Evolutionary conservation across 64 coral and sea anemone species (phyloP).

Genomic region (Actinia tenebrosa): DNA sequence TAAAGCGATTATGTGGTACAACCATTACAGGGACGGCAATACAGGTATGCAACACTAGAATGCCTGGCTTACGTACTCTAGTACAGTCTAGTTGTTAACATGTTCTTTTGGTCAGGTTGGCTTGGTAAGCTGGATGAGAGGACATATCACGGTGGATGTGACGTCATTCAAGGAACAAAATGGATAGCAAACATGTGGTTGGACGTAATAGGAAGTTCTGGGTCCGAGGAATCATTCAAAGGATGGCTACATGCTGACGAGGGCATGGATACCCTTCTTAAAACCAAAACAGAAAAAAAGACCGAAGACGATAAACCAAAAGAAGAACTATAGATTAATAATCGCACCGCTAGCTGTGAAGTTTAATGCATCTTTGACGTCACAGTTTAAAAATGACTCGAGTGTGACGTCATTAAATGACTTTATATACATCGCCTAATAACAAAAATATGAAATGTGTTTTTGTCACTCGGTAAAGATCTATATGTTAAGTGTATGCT

Average conservation of each 20-base stretch:
- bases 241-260: conserved; percentile 19
- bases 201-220: conserved; percentile 53
- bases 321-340: not conserved
- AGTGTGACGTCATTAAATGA: not conserved
- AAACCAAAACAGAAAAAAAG: not conserved
- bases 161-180: conserved; percentile 77
- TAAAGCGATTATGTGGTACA: conserved; percentile 85
- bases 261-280: not conserved
- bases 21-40: conserved; percentile 47
- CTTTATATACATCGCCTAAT: not conserved
- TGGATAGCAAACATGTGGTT: conserved; percentile 91
- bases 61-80: not conserved
- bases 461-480: too few relatives aligned
- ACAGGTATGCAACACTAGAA: conserved; percentile 26
- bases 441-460: not conserved
- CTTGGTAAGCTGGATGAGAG: conserved; percentile 63
- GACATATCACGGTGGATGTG: conserved; percentile 84
- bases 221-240: conserved; percentile 28
- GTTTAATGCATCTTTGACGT: too few relatives aligned
- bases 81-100: not conserved
- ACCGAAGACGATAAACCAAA: not conserved
- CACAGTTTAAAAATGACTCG: not conserved
- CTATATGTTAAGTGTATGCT: too few relatives aligned
- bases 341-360: too few relatives aligned
- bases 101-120: conserved; percentile 30